These are phyloP conservation scores for Xylocampa areola DNA, from an alignment of 2,888 invertebrate species.

Conservation along the genomic window DNA sequence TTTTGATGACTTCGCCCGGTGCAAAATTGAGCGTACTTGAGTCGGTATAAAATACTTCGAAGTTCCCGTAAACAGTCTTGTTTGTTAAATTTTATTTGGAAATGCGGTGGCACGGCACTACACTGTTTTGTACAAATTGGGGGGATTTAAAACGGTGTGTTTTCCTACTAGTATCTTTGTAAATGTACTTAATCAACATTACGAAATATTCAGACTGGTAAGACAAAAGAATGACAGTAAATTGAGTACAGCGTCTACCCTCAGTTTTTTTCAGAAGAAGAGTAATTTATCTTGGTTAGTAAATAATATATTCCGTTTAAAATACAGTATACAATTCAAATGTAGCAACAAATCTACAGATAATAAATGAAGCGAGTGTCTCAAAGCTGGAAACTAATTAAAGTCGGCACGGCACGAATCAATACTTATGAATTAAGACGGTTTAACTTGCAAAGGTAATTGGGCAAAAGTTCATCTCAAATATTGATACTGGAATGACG, in stretches of 20 bases:
- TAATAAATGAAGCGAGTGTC: conserved; percentile 81
- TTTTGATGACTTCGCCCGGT: conserved; percentile 70
- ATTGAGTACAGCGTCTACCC: conserved; percentile 28
- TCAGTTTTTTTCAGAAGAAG: conserved; percentile 24
- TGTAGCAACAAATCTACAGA: conserved; percentile 68
- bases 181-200: conserved; percentile 34
- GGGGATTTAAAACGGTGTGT: conserved; percentile 37
- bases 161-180: conserved; percentile 41
- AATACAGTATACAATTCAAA: conserved; percentile 48
- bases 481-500: conserved; percentile 80
- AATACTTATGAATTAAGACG: conserved; percentile 87
- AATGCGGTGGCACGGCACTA: conserved; percentile 47
- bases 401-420: conserved; percentile 81
- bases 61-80: conserved; percentile 54
- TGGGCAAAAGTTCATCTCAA: conserved; percentile 82
- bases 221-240: conserved; percentile 33
- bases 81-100: conserved; percentile 57
- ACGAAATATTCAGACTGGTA: conserved; percentile 14
- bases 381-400: conserved; percentile 85
- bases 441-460: conserved; percentile 85
- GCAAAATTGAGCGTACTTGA: conserved; percentile 60
- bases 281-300: conserved; percentile 43
- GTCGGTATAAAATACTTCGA: conserved; percentile 48
- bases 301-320: conserved; percentile 48
- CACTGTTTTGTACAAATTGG: conserved; percentile 40